Conservation (phyloP, 2,888 invertebrate genomes). For the Agelastica alni region DNA sequence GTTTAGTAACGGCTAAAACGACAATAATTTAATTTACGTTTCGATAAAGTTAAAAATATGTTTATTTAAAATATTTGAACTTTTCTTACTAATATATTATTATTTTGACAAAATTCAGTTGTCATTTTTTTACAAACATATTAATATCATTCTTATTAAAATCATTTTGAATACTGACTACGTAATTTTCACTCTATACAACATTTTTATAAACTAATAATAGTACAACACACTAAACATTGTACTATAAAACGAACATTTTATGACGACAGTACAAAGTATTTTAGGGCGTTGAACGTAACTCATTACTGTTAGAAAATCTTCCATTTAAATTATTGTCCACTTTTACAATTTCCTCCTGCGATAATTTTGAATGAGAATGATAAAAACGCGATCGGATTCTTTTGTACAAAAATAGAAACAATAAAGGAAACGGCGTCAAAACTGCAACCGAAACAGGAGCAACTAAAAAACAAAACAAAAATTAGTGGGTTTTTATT, state of each 20-base stretch:
- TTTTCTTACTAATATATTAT: no score
- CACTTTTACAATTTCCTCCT: conserved; percentile 17
- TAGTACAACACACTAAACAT: not conserved
- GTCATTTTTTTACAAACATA: no score
- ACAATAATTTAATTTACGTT: no score
- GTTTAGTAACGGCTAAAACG: no score
- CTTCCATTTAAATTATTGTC: conserved; percentile 8
- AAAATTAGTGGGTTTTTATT: no score
- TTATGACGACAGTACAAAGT: not conserved
- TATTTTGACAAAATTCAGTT: no score
- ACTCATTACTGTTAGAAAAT: not conserved
- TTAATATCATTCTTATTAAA: no score
- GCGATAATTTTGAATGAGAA: conserved; percentile 17
- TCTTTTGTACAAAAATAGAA: conserved; percentile 59
- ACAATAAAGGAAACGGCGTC: conserved; percentile 83
- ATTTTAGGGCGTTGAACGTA: not conserved
- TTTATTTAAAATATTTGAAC: no score
- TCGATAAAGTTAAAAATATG: no score
- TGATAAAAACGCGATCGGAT: conserved; percentile 57
- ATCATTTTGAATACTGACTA: no score
- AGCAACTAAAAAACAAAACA: conserved; percentile 65
- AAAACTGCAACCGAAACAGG: conserved; percentile 91
- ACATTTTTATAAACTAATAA: no score
- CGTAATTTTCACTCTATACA: no score
- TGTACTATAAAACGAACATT: not conserved